Percentiles rank a stretch among this genome's conserved stretches.
These are phyloP conservation scores for Stylophora pistillata DNA, from an alignment of 64 coral and sea anemone genomes.

Conservation along the genomic window DNA sequence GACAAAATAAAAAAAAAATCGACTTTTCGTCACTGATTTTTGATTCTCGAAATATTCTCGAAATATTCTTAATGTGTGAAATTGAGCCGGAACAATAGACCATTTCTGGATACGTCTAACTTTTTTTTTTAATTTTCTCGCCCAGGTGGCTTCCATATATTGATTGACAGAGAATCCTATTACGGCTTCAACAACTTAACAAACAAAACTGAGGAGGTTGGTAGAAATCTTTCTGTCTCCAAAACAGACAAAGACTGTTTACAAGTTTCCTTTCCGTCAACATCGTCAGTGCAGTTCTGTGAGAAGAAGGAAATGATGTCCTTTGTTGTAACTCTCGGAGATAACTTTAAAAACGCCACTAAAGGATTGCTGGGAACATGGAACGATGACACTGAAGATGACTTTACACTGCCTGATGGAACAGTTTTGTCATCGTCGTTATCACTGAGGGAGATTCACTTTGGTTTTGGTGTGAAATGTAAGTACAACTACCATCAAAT, in stretches of 20 bases:
- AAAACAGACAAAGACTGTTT: conserved; percentile 6
- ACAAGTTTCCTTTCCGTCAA: conserved; percentile 24
- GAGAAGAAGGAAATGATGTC: conserved; percentile 4
- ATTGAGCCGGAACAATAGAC: too few relatives aligned
- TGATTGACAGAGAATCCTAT: not conserved
- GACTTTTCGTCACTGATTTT: too few relatives aligned
- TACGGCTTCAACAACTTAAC: not conserved
- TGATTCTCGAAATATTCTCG: too few relatives aligned
- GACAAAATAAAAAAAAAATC: too few relatives aligned
- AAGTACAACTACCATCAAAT: conserved; percentile 9
- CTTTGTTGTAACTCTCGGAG: conserved; percentile 5
- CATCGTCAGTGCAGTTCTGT: conserved; percentile 17
- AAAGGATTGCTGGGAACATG: conserved; percentile 56
- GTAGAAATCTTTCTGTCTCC: conserved; percentile 2
- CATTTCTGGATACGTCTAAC: too few relatives aligned
- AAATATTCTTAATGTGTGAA: too few relatives aligned
- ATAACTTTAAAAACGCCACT: conserved; percentile 5
- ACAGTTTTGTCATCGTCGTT: not conserved
- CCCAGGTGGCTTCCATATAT: not conserved
- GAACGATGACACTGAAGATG: conserved; percentile 27
- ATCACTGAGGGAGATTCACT: conserved; percentile 17
- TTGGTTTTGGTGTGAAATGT: conserved; percentile 39
- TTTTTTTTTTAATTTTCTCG: not conserved
- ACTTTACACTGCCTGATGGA: conserved; percentile 60
- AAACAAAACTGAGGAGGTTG: not conserved